Percentiles rank a stretch among this genome's conserved stretches.
Evolutionary conservation across 2,888 invertebrate species (phyloP).

Genomic region (Hymenopus coronatus): DNA sequence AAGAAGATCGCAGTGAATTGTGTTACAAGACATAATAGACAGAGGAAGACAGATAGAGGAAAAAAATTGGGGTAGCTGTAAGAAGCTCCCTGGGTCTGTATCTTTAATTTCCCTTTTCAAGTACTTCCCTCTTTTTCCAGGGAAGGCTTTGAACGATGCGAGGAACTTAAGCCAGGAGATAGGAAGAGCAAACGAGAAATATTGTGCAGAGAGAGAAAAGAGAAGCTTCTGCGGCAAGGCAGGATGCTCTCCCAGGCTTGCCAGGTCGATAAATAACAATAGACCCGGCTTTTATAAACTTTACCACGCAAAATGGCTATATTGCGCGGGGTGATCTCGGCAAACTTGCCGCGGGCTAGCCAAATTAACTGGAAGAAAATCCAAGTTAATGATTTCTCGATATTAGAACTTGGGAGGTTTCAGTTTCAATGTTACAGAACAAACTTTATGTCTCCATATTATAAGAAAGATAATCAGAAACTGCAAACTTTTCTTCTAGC

Average conservation of each 20-base stretch:
- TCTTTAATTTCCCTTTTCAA: not conserved
- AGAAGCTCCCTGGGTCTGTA: not conserved
- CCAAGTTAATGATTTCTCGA: not conserved
- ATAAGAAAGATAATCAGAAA: not conserved
- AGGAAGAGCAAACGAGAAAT: not conserved
- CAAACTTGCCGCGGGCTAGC: not conserved
- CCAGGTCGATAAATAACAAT: not conserved
- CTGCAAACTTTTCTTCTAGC: not conserved
- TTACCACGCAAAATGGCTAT: not conserved
- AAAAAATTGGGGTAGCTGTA: not conserved
- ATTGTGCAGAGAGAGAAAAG: not conserved
- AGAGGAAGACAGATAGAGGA: not conserved
- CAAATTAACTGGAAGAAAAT: not conserved
- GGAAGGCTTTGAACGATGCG: not conserved
- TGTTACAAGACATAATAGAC: not conserved
- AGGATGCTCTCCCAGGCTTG: not conserved
- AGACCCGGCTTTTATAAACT: not conserved
- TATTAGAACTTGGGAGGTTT: not conserved
- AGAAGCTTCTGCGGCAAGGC: not conserved
- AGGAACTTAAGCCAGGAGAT: not conserved
- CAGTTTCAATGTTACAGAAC: not conserved
- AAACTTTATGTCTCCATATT: not conserved
- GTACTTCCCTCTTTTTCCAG: not conserved
- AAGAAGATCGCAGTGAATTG: not conserved
- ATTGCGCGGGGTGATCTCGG: not conserved